These are phyloP conservation scores for Drosophila nannoptera DNA, from an alignment of 1,140 invertebrate genomes.

Conservation along the genomic window DNA sequence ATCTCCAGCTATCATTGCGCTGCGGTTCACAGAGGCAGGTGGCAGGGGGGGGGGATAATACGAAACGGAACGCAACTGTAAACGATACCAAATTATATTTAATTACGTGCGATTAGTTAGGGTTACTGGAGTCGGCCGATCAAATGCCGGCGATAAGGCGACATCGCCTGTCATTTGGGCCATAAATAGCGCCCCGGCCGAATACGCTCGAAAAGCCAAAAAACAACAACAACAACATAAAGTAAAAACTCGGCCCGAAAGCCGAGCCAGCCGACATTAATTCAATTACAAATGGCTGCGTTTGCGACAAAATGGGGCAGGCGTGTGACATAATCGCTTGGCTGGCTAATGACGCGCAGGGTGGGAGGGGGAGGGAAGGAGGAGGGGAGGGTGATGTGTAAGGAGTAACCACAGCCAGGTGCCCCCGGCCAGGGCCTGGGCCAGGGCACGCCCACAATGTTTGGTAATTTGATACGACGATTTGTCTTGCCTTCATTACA, in stretches of 20 bases:
- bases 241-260: constrained; percentile 14
- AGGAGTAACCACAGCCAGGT: neutral
- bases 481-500: constrained; percentile 72
- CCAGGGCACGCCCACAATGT: constrained; percentile 40
- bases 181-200: constrained; percentile 44
- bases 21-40: constrained; percentile 3
- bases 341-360: neutral
- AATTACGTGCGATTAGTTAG: constrained; percentile 79
- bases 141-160: constrained; percentile 70
- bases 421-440: constrained; percentile 5
- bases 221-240: neutral
- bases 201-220: constrained; percentile 16
- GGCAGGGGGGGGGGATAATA: neutral
- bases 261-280: constrained; percentile 55
- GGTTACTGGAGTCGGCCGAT: constrained; percentile 77
- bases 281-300: constrained; percentile 76
- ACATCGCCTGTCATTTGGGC: constrained; percentile 56
- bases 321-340: constrained; percentile 72
- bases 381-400: constrained; percentile 5
- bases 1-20: constrained; percentile 1
- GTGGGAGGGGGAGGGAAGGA: neutral
- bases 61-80: constrained; percentile 67
- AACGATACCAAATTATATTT: constrained; percentile 78
- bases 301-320: constrained; percentile 55
- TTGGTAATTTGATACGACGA: constrained; percentile 78